Conservation (phyloP, 2,797 vertebrate genomes). For the Enteromius unitaeniatus region DNA sequence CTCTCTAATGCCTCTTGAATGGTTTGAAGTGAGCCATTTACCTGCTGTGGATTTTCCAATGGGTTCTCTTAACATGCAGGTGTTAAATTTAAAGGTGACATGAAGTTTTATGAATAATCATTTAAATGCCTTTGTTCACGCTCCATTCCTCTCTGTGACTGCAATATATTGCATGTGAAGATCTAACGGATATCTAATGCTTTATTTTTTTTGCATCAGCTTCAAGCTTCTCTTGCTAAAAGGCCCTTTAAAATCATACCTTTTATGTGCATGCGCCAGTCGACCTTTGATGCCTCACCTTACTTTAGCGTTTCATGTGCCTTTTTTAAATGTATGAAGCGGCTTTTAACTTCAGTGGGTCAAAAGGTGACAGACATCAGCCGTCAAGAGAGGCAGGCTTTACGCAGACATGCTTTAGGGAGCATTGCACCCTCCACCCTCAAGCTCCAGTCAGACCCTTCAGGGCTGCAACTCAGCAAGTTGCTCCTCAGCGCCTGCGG, state of each 20-base stretch:
- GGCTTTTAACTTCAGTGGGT: constrained; percentile 54
- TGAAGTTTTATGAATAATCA: constrained; percentile 67
- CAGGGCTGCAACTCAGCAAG: constrained; percentile 42
- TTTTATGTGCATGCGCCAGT: background rate
- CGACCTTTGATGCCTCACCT: constrained; percentile 56
- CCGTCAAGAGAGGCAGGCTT: constrained; percentile 28
- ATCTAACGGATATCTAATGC: constrained; percentile 14
- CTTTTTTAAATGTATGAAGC: constrained; percentile 35
- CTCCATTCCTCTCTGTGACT: constrained; percentile 29
- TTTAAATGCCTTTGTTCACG: constrained; percentile 34
- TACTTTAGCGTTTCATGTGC: constrained; percentile 22
- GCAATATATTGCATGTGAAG: constrained; percentile 12
- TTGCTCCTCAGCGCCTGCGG: constrained; percentile 19
- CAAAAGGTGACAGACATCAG: constrained; percentile 53
- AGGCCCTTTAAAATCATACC: constrained; percentile 2
- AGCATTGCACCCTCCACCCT: constrained; percentile 31
- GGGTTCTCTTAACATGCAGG: constrained; percentile 56
- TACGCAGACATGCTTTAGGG: constrained; percentile 11
- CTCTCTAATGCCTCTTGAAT: constrained; percentile 52
- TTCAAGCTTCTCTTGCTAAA: constrained; percentile 33
- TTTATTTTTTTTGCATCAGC: constrained; percentile 12
- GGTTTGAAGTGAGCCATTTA: constrained; percentile 65
- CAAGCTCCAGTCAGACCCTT: constrained; percentile 38
- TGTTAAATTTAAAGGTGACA: constrained; percentile 63
- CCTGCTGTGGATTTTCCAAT: constrained; percentile 53